Conservation (phyloP, 37 sponge, comb jelly and placozoan species). For the Eunapius fragilis region DNA sequence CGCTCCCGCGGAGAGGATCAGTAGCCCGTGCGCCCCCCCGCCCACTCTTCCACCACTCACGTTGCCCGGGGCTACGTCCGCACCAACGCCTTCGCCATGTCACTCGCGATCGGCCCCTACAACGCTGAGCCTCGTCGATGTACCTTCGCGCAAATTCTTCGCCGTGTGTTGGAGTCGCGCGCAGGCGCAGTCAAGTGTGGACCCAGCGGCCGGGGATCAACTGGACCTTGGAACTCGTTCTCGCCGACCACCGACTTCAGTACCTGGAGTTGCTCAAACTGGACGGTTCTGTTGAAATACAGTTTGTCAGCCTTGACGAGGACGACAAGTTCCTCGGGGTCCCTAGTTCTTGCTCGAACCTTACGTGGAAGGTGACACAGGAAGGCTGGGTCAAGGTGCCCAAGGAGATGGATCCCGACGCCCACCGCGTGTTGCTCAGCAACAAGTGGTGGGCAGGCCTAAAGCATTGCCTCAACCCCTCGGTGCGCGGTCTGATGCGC, state of each 20-base stretch:
- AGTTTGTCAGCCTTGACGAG: background rate
- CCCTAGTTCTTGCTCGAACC: background rate
- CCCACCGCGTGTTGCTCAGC: background rate
- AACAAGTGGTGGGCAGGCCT: background rate
- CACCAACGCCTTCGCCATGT: background rate
- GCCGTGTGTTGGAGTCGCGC: background rate
- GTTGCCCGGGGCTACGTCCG: no score
- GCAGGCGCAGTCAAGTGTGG: background rate
- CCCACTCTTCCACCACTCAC: no score
- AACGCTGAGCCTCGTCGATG: background rate
- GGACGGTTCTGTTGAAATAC: background rate
- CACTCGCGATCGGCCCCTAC: background rate
- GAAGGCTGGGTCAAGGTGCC: background rate
- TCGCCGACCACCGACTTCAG: background rate
- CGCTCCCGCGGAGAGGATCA: background rate
- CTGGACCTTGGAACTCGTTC: background rate
- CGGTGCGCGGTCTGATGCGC: background rate
- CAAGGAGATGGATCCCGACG: background rate
- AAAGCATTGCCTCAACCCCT: background rate
- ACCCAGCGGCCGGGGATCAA: background rate
- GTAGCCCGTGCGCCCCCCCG: no score
- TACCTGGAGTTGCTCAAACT: conserved; percentile 8
- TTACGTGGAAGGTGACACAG: background rate
- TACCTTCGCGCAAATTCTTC: background rate
- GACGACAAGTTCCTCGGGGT: background rate